Percentiles rank a stretch among this genome's conserved stretches.
phyloP scores from a whole-genome alignment of 2,888 invertebrate genomes.

The Diaprepes abbreviatus region DNA sequence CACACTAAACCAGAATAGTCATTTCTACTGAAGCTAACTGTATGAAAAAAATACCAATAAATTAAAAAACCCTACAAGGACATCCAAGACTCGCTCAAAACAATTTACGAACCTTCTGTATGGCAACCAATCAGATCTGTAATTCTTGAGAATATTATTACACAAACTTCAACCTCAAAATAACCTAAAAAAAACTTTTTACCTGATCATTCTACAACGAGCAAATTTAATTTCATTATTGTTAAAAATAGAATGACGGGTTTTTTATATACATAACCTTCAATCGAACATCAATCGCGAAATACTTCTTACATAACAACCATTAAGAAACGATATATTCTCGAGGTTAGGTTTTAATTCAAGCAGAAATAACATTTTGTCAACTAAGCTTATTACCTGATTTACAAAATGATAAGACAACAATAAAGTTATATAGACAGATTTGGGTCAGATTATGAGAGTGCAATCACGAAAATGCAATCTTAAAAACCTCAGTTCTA shows the following conservation, averaged over 20 bases:
- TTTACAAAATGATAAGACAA: neutral
- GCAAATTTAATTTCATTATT: slow-evolving; percentile 4
- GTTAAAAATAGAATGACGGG: slow-evolving; percentile 11
- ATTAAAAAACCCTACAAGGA: no score
- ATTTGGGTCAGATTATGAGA: neutral
- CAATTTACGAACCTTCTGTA: no score
- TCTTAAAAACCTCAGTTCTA: no score
- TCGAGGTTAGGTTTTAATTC: slow-evolving; percentile 5
- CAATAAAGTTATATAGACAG: neutral
- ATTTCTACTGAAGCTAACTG: no score
- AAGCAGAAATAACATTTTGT: neutral
- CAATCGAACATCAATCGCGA: slow-evolving; percentile 10
- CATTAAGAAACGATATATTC: slow-evolving; percentile 17
- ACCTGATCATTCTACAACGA: neutral
- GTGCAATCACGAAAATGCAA: neutral
- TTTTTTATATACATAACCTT: slow-evolving; percentile 21
- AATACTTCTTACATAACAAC: slow-evolving; percentile 22
- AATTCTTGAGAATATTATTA: no score
- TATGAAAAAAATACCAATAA: no score
- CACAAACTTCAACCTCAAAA: neutral
- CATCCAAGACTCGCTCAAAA: no score
- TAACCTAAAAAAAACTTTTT: neutral
- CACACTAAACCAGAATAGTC: no score
- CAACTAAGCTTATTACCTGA: neutral
- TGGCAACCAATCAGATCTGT: no score